Evolutionary conservation across 2,113 vertebrate genomes (phyloP).

Genomic region (Hypocryptadius cinnamomeus): DNA sequence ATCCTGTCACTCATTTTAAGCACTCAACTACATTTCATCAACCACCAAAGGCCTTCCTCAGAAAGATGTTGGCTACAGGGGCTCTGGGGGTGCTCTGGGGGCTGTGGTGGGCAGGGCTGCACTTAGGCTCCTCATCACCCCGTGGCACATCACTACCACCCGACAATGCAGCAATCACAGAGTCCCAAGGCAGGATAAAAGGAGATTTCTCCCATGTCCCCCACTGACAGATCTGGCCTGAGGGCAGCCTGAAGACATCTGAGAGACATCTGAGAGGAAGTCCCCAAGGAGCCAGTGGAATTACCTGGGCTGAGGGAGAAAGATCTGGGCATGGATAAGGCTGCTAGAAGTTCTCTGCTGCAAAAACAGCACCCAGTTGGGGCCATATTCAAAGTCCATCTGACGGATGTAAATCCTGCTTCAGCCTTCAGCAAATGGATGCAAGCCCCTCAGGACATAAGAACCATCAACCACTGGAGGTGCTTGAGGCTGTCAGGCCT

Average conservation of each 20-base stretch:
- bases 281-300: neutral
- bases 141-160: neutral
- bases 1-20: neutral
- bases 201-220: neutral
- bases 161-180: neutral
- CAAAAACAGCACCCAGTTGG: neutral
- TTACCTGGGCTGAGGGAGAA: neutral
- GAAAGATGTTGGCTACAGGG: neutral
- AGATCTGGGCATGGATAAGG: neutral
- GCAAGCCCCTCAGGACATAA: neutral
- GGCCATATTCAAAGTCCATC: neutral
- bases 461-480: neutral
- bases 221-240: neutral
- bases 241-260: neutral
- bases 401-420: neutral
- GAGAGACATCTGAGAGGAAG: neutral
- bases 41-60: neutral
- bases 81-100: neutral
- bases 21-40: neutral
- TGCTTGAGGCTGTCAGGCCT: neutral
- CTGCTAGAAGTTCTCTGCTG: neutral
- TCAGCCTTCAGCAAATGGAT: neutral
- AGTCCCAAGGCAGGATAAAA: neutral
- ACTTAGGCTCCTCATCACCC: neutral
- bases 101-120: neutral